These are phyloP conservation scores for Ivindomyrus marchei DNA, from an alignment of 2,113 vertebrate genomes.

Conservation along the genomic window DNA sequence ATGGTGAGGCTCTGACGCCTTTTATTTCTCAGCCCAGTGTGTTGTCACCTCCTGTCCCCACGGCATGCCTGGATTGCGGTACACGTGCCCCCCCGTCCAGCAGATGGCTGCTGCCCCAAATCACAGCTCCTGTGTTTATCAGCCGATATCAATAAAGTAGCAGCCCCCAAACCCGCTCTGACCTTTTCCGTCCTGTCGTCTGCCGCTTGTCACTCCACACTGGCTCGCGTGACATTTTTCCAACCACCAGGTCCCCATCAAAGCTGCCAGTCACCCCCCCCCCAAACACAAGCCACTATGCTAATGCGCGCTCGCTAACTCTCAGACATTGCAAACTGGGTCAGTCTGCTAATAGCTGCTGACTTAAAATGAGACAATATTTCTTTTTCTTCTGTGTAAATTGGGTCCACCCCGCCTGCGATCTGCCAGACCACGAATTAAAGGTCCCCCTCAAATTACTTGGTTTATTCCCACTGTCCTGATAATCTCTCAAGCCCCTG, in stretches of 20 bases:
- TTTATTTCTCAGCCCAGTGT: neutral
- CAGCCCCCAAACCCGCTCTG: conserved; percentile 30
- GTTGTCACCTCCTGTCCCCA: neutral
- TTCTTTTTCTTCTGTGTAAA: neutral
- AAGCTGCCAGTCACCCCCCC: conserved; percentile 28
- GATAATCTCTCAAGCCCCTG: neutral
- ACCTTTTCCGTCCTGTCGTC: conserved; percentile 30
- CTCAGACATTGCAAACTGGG: conserved; percentile 22
- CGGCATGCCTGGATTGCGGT: neutral
- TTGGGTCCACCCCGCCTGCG: neutral
- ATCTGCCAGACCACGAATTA: neutral
- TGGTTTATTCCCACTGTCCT: neutral
- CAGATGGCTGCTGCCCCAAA: conserved; percentile 32
- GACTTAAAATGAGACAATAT: neutral
- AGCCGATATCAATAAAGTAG: conserved; percentile 25
- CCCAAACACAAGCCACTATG: neutral
- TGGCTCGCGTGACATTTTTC: conserved; percentile 34
- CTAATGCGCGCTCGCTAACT: neutral
- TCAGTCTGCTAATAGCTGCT: neutral
- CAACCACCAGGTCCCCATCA: conserved; percentile 28
- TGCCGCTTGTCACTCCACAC: conserved; percentile 29
- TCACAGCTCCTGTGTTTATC: conserved; percentile 34
- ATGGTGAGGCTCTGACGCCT: neutral
- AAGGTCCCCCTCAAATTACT: neutral
- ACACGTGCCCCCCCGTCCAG: neutral